Conservation (phyloP, 2,797 vertebrate genomes). For the Cyprinodon diabolis region DNA sequence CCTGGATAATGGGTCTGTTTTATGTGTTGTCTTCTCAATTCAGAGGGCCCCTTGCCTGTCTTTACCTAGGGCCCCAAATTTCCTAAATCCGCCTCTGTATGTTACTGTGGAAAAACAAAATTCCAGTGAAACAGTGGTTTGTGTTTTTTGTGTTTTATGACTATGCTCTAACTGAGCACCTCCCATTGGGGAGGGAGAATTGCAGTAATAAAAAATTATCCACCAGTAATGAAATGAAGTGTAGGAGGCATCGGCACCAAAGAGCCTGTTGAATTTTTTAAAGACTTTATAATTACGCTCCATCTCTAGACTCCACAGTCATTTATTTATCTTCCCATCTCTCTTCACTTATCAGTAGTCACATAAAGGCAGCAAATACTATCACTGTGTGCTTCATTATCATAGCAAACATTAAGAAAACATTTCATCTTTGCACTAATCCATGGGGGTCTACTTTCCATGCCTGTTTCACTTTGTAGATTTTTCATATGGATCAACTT, state of each 20-base stretch:
- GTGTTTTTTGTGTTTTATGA: conserved; percentile 32
- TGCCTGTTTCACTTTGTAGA: conserved; percentile 75
- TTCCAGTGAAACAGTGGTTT: conserved; percentile 27
- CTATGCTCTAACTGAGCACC: conserved; percentile 22
- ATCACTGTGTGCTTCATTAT: neutral
- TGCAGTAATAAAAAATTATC: conserved; percentile 36
- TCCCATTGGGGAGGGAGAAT: conserved; percentile 31
- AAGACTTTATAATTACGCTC: conserved; percentile 47
- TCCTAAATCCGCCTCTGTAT: no score
- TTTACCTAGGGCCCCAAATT: no score
- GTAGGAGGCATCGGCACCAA: conserved; percentile 15
- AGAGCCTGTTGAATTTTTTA: conserved; percentile 65
- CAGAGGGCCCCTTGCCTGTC: no score
- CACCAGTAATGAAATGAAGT: conserved; percentile 26
- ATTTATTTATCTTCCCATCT: conserved; percentile 33
- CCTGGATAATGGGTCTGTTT: no score
- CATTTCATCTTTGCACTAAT: neutral
- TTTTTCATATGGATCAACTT: conserved; percentile 95
- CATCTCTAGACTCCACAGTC: conserved; percentile 28
- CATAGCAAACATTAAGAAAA: no score
- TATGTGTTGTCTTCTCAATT: no score
- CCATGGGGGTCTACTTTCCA: neutral
- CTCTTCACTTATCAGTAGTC: conserved; percentile 16
- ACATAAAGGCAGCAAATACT: neutral
- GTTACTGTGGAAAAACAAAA: no score